phyloP scores from a whole-genome alignment of 1,140 invertebrate genomes.

The Chironomus tepperi region DNA sequence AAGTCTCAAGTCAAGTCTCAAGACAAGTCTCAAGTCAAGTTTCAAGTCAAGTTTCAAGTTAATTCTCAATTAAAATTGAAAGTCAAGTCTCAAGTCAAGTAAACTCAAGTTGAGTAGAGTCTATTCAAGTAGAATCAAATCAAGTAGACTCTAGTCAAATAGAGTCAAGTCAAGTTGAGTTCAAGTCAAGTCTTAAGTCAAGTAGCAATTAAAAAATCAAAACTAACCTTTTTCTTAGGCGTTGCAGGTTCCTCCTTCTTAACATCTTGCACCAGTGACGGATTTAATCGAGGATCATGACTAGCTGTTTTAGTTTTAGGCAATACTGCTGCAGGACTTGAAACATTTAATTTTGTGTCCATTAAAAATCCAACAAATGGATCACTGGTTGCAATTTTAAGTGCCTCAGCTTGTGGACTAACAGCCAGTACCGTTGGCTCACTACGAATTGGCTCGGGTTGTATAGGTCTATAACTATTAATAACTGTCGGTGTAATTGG shows the following conservation, averaged over 20 bases:
- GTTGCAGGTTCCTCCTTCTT: not conserved
- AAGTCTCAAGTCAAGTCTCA: not conserved
- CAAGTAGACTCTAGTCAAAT: no score
- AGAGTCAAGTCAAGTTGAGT: no score
- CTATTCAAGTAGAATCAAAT: no score
- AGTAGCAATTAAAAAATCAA: no score
- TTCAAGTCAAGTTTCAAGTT: no score
- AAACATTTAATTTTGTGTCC: not conserved
- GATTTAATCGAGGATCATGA: not conserved
- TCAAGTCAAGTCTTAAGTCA: no score
- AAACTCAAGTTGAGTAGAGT: no score
- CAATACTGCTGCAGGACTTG: not conserved
- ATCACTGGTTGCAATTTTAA: not conserved
- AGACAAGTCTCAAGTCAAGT: no score
- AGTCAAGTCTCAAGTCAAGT: no score
- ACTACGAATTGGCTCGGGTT: no score
- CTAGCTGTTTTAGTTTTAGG: not conserved
- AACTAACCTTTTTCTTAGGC: conserved; percentile 12
- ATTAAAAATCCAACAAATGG: not conserved
- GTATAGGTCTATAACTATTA: not conserved
- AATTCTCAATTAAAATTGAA: no score
- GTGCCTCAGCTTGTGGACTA: not conserved
- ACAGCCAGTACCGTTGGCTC: not conserved
- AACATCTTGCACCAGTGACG: not conserved
- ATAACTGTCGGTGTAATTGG: not conserved